Conservation (phyloP, 2,888 invertebrate genomes). For the Copidosoma aretas region DNA sequence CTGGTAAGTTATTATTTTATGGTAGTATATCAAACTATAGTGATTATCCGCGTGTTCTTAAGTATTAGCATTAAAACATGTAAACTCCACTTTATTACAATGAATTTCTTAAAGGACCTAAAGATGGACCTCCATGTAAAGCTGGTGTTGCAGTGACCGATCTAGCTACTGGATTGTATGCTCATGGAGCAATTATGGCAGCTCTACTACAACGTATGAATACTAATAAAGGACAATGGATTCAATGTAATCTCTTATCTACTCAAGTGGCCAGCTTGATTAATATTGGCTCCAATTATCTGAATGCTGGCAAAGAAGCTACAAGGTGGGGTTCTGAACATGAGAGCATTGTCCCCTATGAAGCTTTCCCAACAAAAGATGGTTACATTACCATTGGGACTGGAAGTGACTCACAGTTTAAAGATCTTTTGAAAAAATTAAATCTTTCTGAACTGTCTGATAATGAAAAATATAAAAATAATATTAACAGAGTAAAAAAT, state of each 20-base stretch:
- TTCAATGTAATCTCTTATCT: slow-evolving; percentile 91
- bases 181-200: slow-evolving; percentile 93
- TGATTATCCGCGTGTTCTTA: neutral
- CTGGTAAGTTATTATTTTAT: slow-evolving; percentile 56
- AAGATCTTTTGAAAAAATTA: slow-evolving; percentile 73
- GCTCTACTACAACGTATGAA: slow-evolving; percentile 79
- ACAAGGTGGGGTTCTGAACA: slow-evolving; percentile 91
- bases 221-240: slow-evolving; percentile 87
- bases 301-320: slow-evolving; percentile 83
- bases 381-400: slow-evolving; percentile 86
- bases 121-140: slow-evolving; percentile 84
- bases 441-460: slow-evolving; percentile 68
- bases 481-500: slow-evolving; percentile 78
- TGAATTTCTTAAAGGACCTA: slow-evolving; percentile 68
- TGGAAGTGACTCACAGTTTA: slow-evolving; percentile 84
- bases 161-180: slow-evolving; percentile 90
- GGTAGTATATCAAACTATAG: no score
- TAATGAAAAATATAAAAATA: slow-evolving; percentile 74
- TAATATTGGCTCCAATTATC: slow-evolving; percentile 87
- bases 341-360: slow-evolving; percentile 92
- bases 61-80: neutral
- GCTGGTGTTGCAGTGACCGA: slow-evolving; percentile 94
- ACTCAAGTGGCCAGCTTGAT: slow-evolving; percentile 90
- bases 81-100: neutral
- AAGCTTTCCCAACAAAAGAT: slow-evolving; percentile 84